These are phyloP conservation scores for Chrysodeixis includens DNA, from an alignment of 2,888 invertebrate species.

Conservation along the genomic window DNA sequence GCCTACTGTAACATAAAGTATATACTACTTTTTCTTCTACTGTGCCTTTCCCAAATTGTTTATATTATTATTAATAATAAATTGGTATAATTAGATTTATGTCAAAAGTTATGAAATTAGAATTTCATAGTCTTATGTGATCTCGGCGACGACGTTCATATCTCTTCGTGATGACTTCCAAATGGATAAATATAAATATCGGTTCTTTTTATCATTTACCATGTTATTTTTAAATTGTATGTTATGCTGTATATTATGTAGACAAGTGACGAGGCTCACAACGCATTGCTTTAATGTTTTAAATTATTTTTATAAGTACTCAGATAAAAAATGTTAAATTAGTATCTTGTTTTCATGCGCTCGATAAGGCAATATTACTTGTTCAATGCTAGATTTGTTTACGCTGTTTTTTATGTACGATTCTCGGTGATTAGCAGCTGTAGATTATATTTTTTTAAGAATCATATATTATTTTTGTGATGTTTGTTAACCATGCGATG, in stretches of 20 bases:
- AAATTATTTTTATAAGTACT: slow-evolving; percentile 43
- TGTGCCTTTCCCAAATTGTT: slow-evolving; percentile 41
- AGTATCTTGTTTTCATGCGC: slow-evolving; percentile 14
- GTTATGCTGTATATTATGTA: slow-evolving; percentile 32
- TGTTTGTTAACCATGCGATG: slow-evolving; percentile 78
- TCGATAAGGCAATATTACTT: slow-evolving; percentile 24
- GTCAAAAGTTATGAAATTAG: slow-evolving; percentile 24
- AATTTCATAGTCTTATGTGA: slow-evolving; percentile 41
- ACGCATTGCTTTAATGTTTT: slow-evolving; percentile 44
- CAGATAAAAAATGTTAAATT: slow-evolving; percentile 21
- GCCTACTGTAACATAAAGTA: not conserved
- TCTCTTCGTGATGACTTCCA: slow-evolving; percentile 44
- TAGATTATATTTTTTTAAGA: slow-evolving; percentile 59
- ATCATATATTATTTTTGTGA: slow-evolving; percentile 69
- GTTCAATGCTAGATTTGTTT: slow-evolving; percentile 39
- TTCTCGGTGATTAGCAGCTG: slow-evolving; percentile 51
- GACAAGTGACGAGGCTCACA: slow-evolving; percentile 50
- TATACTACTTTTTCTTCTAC: slow-evolving; percentile 34
- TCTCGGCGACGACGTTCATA: slow-evolving; percentile 39
- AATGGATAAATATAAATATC: slow-evolving; percentile 31
- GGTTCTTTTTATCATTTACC: slow-evolving; percentile 19
- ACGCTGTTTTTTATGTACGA: slow-evolving; percentile 34
- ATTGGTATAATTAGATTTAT: slow-evolving; percentile 34
- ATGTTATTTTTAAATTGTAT: slow-evolving; percentile 33
- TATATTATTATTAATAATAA: slow-evolving; percentile 13